Conservation (phyloP, 92 coral and sea anemone species). For the Zoanthus solanderi region DNA sequence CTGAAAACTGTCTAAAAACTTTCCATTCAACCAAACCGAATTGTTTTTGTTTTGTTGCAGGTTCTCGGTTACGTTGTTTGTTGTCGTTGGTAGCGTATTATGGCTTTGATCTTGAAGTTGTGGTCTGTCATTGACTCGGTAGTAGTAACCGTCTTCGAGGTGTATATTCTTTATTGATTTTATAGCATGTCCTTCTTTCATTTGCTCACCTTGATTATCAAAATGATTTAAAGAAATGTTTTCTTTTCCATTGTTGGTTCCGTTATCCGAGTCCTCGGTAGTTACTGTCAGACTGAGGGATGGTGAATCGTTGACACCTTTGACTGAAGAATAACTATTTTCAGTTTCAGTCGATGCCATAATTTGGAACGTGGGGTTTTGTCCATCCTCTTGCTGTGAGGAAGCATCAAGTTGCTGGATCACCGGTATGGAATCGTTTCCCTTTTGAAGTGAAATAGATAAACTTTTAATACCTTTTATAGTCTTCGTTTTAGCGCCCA, state of each 20-base stretch:
- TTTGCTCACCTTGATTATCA: not conserved
- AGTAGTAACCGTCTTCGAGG: not conserved
- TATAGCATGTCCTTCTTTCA: not conserved
- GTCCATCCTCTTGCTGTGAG: not conserved
- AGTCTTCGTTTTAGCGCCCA: constrained; percentile 4
- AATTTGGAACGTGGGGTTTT: constrained; percentile 16
- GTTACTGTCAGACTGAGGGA: constrained; percentile 41
- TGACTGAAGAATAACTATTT: not conserved
- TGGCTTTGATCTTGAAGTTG: not conserved
- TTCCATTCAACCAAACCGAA: not conserved
- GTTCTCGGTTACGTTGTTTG: not conserved
- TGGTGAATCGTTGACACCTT: not conserved
- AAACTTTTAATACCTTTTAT: constrained; percentile 35
- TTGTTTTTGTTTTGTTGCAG: not conserved
- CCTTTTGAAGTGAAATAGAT: constrained; percentile 41
- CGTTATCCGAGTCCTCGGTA: constrained; percentile 10
- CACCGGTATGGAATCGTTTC: constrained; percentile 31
- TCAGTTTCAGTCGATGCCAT: constrained; percentile 16
- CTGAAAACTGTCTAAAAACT: not conserved
- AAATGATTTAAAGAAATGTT: not conserved
- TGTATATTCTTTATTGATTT: not conserved
- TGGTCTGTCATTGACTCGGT: not conserved
- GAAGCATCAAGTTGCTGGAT: constrained; percentile 35
- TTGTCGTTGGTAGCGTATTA: not conserved
- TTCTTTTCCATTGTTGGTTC: not conserved